Conservation (phyloP, 2,888 invertebrate species). For the Xestoiulus laeticollis region DNA sequence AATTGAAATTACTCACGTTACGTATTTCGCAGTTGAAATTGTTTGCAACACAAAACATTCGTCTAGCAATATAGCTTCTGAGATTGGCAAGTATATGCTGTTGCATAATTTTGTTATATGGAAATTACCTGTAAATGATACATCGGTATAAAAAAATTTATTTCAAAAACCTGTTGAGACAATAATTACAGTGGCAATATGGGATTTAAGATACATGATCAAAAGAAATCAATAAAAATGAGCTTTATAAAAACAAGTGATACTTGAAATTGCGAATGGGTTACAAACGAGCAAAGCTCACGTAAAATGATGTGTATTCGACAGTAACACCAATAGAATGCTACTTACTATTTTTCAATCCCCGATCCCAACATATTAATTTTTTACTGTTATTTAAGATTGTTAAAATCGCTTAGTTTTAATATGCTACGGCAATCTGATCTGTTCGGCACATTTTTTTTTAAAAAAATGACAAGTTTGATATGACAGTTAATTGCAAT, state of each 20-base stretch:
- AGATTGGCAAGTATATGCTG: not conserved
- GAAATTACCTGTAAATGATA: not conserved
- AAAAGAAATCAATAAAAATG: constrained; percentile 3
- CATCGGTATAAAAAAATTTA: constrained; percentile 46
- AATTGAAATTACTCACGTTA: not conserved
- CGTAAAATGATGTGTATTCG: constrained; percentile 6
- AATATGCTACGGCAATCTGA: not conserved
- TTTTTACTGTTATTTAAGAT: not conserved
- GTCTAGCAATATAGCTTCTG: not conserved
- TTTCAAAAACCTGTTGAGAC: constrained; percentile 47
- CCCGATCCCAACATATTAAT: not conserved
- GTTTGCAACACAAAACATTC: not conserved
- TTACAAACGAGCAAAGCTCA: not conserved
- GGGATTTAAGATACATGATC: not conserved
- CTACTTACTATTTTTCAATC: not conserved
- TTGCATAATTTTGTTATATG: not conserved
- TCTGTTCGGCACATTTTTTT: not conserved
- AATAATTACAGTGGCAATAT: constrained; percentile 43
- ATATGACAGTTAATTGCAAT: constrained; percentile 9
- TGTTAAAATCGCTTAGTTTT: not conserved
- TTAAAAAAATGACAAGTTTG: not conserved
- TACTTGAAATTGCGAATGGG: not conserved
- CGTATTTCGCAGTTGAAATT: not conserved
- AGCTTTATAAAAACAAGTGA: constrained; percentile 41
- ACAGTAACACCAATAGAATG: not conserved